phyloP scores from a whole-genome alignment of 2,113 vertebrate species.

The Solea solea region DNA sequence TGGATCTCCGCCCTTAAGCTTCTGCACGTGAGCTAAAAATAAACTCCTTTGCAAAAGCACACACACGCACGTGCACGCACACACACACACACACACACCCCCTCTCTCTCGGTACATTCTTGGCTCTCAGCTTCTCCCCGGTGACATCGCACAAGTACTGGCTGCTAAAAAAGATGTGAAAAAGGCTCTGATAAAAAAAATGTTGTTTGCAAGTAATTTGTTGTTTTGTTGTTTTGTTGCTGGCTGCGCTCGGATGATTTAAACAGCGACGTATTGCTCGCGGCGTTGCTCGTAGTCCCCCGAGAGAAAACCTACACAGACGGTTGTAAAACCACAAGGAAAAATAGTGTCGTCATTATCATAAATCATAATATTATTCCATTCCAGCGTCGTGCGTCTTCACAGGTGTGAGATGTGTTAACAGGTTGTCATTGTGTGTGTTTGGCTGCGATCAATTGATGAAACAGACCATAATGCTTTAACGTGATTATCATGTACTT shows the following conservation, averaged over 20 bases:
- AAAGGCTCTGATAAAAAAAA: conserved; percentile 49
- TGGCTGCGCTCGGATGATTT: neutral
- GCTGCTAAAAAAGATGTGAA: conserved; percentile 39
- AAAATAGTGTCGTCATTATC: neutral
- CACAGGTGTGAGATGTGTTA: conserved; percentile 16
- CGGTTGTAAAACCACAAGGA: neutral
- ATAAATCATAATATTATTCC: neutral
- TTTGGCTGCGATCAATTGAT: conserved; percentile 36
- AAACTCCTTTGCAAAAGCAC: conserved; percentile 46
- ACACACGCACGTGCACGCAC: neutral
- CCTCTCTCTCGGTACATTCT: neutral
- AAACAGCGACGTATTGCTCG: conserved; percentile 1
- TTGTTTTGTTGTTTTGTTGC: conserved; percentile 16
- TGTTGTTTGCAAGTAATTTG: conserved; percentile 27
- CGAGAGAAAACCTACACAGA: neutral
- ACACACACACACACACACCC: conserved; percentile 13
- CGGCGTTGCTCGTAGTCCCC: conserved; percentile 4
- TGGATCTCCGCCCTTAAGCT: conserved; percentile 69
- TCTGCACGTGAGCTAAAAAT: conserved; percentile 84
- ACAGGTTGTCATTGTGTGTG: conserved; percentile 7
- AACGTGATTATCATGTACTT: conserved; percentile 68
- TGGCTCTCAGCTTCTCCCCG: conserved; percentile 45
- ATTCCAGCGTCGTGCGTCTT: neutral
- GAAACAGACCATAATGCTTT: conserved; percentile 51
- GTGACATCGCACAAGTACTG: conserved; percentile 52